Base-by-base conservation (phyloP, 2,113 vertebrate species). In the Nycticorax nycticorax region DNA sequence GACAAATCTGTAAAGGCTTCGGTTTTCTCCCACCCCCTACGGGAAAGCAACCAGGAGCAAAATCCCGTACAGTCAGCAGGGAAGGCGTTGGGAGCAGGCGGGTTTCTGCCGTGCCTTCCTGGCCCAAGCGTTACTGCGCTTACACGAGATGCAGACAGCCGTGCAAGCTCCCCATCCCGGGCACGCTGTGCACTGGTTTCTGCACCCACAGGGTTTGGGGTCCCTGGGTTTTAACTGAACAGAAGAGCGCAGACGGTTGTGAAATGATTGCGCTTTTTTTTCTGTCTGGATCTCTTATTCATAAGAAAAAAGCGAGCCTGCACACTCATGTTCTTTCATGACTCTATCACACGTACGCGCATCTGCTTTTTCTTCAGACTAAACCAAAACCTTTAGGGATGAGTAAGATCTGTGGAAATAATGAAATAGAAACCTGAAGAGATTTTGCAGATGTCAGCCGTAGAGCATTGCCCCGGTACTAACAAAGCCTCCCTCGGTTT, bases 141-240 rank as follows among this genome's bases (percentile, higher is more conserved):
- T 21, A 50, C 41, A 20, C 5, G 1, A 41, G 60, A 48, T 7
- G 23, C 56, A 76, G 19, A 6, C 10, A 3, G 1, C 9, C 1
- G 1, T 9, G 14, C 53, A 37, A 39, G 66, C 22, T 75, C 45
- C 39, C 8, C 1, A 14, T 6, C 41, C 28, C 59, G 16, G 14
- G 14, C 9, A 16, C 3, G 0, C 32, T 3, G 2, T 13, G 48
- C 39, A 23, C 26, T 3, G 3, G 43, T 37, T 85, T 47, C 62
- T 50, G 39, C 37, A 32, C 2, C 43, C 39, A 14, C 35, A 57
- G 64, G 10, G 19, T 62, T 21, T 18, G 15, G 21, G 33, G 6
- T 48, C 11, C 24, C 33, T 28, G 41, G 27, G 30, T 89, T 91
- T 91, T 71, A 59, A 47, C 9, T 41, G 66, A 59, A 67, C 11